Percentiles rank a stretch among this genome's conserved stretches.
phyloP scores from a whole-genome alignment of 2,113 vertebrate genomes.

The Lepisosteus oculatus region DNA sequence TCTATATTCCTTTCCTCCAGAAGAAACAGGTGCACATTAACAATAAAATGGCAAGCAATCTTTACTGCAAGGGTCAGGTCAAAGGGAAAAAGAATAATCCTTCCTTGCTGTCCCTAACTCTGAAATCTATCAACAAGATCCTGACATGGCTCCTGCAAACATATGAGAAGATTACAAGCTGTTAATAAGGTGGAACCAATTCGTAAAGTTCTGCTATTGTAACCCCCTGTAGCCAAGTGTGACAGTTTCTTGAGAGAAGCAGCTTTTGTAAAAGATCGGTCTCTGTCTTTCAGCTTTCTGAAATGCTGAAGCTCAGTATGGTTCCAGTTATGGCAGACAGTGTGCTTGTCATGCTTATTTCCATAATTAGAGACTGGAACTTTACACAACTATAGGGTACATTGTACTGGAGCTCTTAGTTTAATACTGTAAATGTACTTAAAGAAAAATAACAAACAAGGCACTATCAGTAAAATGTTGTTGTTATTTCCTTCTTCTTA shows the following conservation, averaged over 20 bases:
- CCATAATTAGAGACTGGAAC: conserved; percentile 8
- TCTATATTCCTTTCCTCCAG: conserved; percentile 49
- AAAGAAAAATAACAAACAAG: not conserved
- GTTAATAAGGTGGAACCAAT: conserved; percentile 98
- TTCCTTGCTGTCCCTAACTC: conserved; percentile 42
- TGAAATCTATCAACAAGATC: conserved; percentile 30
- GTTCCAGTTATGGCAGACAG: conserved; percentile 55
- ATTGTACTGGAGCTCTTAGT: no score
- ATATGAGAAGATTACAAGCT: conserved; percentile 97
- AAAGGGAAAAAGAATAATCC: conserved; percentile 42
- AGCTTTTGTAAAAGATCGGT: conserved; percentile 63
- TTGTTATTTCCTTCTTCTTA: no score
- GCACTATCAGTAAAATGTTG: not conserved
- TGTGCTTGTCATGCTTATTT: conserved; percentile 57
- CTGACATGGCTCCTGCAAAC: conserved; percentile 45
- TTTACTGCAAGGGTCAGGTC: conserved; percentile 41
- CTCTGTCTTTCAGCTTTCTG: conserved; percentile 43
- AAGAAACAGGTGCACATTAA: conserved; percentile 63
- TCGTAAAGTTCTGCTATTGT: conserved; percentile 68
- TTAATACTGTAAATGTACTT: no score
- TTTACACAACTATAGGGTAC: no score
- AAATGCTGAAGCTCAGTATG: conserved; percentile 25
- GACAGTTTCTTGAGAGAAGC: conserved; percentile 83
- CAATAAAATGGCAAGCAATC: conserved; percentile 45
- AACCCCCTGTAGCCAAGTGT: conserved; percentile 77